Base-by-base conservation (phyloP, 2,113 vertebrate species). In the Chinchilla lanigera region DNA sequence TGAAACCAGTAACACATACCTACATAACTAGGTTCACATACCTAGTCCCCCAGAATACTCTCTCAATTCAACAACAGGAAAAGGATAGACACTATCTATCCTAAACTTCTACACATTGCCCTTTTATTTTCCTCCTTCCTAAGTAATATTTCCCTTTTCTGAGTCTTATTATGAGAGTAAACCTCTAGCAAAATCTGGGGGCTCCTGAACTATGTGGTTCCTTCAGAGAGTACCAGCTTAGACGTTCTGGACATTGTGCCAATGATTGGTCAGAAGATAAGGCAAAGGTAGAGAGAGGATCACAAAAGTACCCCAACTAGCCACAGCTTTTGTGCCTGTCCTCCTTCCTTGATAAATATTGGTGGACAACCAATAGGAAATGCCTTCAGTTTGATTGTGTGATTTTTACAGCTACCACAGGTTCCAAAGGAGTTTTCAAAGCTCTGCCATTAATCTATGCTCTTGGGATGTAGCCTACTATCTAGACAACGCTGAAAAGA, bases 361-460 rank as follows among this genome's bases (percentile, higher is more conserved):
- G 60, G 16, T 90, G 30, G 17, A 94, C 33, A 77, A 88, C n/a
- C n/a, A 87, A 84, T 0, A 80, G 90, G 35, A 60, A 90, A 84
- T 73, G 50, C 17, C 28, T 82, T 20, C 41, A 3, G 16, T 69
- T 73, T 94, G 71, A 90, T 44, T 71, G 6, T 24, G 33, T 1
- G 50, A 77, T 1, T 22, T 38, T 47, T 20, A 12, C 0, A 47
- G 28, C 9, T 5, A 52, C 22, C 0, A 24, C 12, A 30, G 35
- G 35, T 5, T 19, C 60, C 19, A 92, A 71, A 28, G 12, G 26
- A 90, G 20, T 69, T 65, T 38, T 86, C 33, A 92, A 82, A 86
- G 65, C 19, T 88, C 77, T 82, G 22, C 20, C 78, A 52, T 91
- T 86, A 38, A 75, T 30, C 63, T 81, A 80, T 20, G 17, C 24